These are phyloP conservation scores for Porites evermanni DNA, from an alignment of 92 coral and sea anemone species.

Conservation along the genomic window DNA sequence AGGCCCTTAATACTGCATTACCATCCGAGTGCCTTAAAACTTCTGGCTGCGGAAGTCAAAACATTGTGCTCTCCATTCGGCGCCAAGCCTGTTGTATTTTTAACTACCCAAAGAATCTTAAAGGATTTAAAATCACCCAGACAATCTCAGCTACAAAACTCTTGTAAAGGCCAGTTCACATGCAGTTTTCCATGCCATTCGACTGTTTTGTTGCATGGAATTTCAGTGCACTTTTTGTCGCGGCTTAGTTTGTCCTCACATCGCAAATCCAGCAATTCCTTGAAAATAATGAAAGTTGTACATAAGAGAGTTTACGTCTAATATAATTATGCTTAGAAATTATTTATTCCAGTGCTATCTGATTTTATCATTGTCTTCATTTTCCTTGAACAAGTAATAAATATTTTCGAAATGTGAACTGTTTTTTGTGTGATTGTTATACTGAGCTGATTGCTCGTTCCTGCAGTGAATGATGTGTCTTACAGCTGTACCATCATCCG, in stretches of 20 bases:
- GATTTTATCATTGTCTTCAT: neutral
- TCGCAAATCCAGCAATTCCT: neutral
- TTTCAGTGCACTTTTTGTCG: too few relatives aligned
- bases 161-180: too few relatives aligned
- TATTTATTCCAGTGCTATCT: slow-evolving; percentile 29
- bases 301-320: slow-evolving; percentile 12
- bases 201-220: too few relatives aligned
- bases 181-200: too few relatives aligned
- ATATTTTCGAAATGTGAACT: slow-evolving; percentile 10
- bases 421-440: neutral
- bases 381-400: slow-evolving; percentile 8
- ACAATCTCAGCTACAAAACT: too few relatives aligned
- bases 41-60: neutral
- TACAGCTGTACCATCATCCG: too few relatives aligned
- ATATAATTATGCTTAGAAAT: neutral
- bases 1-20: too few relatives aligned
- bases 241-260: too few relatives aligned
- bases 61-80: neutral
- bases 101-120: neutral
- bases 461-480: neutral
- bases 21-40: too few relatives aligned
- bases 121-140: neutral
- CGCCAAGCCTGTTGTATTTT: neutral
- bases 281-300: slow-evolving; percentile 9
- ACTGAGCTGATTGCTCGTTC: neutral